Percentiles rank a stretch among this genome's conserved stretches.
Conservation (phyloP, 2,888 invertebrate species). For the Luperina nickerlii region DNA sequence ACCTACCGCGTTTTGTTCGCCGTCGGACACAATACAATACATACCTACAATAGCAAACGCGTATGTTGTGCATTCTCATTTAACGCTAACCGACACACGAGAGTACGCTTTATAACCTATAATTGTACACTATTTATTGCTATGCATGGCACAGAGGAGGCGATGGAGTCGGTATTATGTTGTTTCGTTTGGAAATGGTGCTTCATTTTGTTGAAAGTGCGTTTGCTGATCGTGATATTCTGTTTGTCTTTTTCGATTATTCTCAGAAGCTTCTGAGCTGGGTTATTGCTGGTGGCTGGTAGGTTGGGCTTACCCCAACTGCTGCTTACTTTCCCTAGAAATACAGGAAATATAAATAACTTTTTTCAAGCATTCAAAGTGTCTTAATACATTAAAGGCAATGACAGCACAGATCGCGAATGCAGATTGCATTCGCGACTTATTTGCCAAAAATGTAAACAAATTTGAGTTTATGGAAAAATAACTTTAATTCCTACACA, state of each 20-base stretch:
- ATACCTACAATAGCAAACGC: conserved; percentile 24
- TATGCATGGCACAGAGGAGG: conserved; percentile 62
- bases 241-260: background rate
- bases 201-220: background rate
- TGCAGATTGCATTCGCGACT: no score
- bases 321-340: no score
- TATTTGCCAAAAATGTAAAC: no score
- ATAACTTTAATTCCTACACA: no score
- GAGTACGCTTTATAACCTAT: conserved; percentile 82
- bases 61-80: conserved; percentile 67
- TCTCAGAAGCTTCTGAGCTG: background rate
- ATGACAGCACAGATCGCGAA: no score
- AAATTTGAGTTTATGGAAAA: no score
- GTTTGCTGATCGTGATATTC: background rate
- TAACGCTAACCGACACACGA: conserved; percentile 77
- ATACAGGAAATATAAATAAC: background rate
- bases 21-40: conserved; percentile 12
- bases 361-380: no score
- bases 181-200: background rate
- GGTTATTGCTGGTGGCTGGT: no score
- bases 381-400: no score
- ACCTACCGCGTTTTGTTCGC: conserved; percentile 12
- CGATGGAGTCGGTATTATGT: conserved; percentile 58
- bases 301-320: no score
- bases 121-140: conserved; percentile 83